These are phyloP conservation scores for Lipophrys pholis DNA, from an alignment of 2,113 vertebrate species.

Conservation along the genomic window DNA sequence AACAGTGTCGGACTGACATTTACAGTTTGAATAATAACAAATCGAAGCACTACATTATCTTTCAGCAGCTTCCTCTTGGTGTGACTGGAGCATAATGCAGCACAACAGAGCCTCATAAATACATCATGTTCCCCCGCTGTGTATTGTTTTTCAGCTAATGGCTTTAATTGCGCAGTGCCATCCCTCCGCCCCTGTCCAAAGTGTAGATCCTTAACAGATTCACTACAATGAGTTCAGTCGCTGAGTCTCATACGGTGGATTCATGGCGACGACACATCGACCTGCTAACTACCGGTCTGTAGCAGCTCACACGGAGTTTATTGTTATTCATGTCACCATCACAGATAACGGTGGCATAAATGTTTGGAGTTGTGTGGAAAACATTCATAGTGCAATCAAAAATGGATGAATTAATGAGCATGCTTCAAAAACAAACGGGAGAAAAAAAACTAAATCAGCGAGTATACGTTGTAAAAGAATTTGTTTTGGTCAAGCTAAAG, in stretches of 20 bases:
- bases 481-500: no score
- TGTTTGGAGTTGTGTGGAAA: no score
- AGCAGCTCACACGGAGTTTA: no score
- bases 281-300: neutral
- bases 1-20: no score
- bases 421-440: no score
- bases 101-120: neutral
- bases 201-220: conserved; percentile 1
- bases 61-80: neutral
- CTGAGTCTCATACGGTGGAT: neutral
- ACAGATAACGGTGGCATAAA: no score
- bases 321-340: no score
- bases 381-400: no score
- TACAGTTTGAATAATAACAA: no score
- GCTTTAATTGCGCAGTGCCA: conserved; percentile 8
- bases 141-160: conserved; percentile 11
- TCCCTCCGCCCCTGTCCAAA: conserved; percentile 6
- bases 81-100: neutral
- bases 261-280: conserved; percentile 11
- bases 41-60: neutral
- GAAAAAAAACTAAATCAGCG: no score
- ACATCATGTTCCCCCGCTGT: neutral
- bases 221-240: neutral
- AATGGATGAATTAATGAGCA: no score
- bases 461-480: no score